Conservation (phyloP, 2,888 invertebrate species). For the Poecilobothrus nobilitatus region DNA sequence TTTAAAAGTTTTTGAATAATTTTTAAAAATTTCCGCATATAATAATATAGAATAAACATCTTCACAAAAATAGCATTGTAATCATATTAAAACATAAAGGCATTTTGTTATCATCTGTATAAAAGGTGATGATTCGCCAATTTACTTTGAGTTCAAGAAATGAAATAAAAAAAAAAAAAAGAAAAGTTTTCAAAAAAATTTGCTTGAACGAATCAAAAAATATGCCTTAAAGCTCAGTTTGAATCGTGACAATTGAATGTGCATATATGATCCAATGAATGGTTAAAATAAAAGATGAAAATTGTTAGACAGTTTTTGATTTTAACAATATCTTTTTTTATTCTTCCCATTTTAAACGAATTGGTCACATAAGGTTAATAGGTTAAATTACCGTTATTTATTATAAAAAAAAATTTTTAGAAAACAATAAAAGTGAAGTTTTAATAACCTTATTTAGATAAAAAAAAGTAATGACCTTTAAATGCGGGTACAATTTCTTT, state of each 20-base stretch:
- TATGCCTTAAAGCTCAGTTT: not conserved
- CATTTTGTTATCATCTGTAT: not conserved
- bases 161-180: not conserved
- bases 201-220: not conserved
- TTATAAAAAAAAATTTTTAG: not conserved
- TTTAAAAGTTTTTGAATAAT: too few relatives aligned
- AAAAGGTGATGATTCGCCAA: not conserved
- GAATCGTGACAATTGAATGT: not conserved
- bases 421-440: too few relatives aligned
- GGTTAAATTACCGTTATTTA: slow-evolving; percentile 1
- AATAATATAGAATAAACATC: too few relatives aligned
- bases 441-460: too few relatives aligned
- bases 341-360: not conserved
- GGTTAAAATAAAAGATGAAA: not conserved
- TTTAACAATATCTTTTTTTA: not conserved
- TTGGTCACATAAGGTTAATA: not conserved
- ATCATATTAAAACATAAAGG: not conserved
- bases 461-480: too few relatives aligned
- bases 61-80: too few relatives aligned
- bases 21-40: too few relatives aligned
- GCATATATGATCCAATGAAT: not conserved
- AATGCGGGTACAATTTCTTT: too few relatives aligned
- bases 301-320: not conserved
- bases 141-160: not conserved
- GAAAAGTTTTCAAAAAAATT: not conserved